Base-by-base conservation (phyloP, 2,888 invertebrate genomes). In the Hyposoter dolosus region DNA sequence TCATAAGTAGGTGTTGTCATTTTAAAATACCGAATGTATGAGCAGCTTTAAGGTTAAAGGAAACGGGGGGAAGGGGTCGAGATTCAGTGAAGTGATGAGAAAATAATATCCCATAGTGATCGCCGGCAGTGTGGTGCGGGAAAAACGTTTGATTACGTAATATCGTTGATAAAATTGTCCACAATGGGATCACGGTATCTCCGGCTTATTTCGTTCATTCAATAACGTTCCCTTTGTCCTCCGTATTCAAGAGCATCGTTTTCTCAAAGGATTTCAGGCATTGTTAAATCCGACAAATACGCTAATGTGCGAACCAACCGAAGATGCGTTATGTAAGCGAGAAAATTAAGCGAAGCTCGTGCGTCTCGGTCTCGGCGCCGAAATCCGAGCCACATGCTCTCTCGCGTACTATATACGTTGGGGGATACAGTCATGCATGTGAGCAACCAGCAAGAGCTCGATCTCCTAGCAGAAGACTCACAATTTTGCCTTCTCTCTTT, bases 341-440 rank as follows among this genome's bases (percentile, higher is more conserved):
- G 83, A 85, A 88, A 88, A 90, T 90, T 90, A 90, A 90, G 89
- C 89, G 90, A 92, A 90, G 89, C 89, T 88, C 82, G 79, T 87
- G 79, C 84, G 77, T 60, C 63, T 69, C 68, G 66, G 32, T 72
- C 65, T 75, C 66, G 53, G 43, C 66, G 74, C 40, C 40, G 60
- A 28, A 63, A 66, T 82, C 79, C 82, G 63, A 80, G 56, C 71
- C 75, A 23, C 56, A 60, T 35, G 35, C 28, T 65, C 66, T 53
- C 47, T 68, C 40, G 43, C n/a, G 43, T 56, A 17, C 45, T 15
- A 15, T 15, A 15, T 60, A 28, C 53, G 68, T 4, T 10, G 45
- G 28, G 68, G 69, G 43, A 66, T 71, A 60, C 60, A 91, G 91
- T 92, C 93, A 91, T 91, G 90, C 93, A 91, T 91, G 90, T 88